Evolutionary conservation across 2,797 vertebrate genomes (phyloP).

Genomic region (Hypotaenidia philippensis): DNA sequence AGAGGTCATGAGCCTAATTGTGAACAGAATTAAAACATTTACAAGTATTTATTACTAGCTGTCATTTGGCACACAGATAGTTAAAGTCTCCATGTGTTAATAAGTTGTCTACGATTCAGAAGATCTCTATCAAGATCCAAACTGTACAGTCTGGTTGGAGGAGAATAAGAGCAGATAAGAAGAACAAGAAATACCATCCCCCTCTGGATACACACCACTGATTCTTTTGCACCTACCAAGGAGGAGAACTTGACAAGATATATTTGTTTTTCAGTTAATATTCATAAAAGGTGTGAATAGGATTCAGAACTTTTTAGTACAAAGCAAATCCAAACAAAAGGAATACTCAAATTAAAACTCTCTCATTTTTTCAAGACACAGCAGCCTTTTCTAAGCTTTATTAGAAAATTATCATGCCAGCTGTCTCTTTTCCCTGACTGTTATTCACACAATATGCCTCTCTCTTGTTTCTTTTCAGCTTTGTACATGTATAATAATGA

Average conservation of each 20-base stretch:
- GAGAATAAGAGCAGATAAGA: conserved; percentile 18
- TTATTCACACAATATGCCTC: conserved; percentile 91
- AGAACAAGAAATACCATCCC: conserved; percentile 63
- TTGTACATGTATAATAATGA: conserved; percentile 92
- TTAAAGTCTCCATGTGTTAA: conserved; percentile 45
- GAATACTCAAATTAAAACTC: conserved; percentile 74
- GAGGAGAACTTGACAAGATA: conserved; percentile 72
- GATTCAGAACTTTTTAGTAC: conserved; percentile 79
- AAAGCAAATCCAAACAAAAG: conserved; percentile 79
- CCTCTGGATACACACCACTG: conserved; percentile 58
- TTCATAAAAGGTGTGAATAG: conserved; percentile 79
- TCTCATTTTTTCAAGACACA: conserved; percentile 74
- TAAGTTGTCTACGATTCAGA: conserved; percentile 55
- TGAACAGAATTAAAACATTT: not conserved
- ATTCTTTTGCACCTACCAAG: conserved; percentile 63
- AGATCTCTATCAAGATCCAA: conserved; percentile 56
- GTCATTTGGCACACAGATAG: not conserved
- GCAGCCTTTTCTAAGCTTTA: conserved; percentile 83
- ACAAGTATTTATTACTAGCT: not conserved
- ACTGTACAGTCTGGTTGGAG: conserved; percentile 52
- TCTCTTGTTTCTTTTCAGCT: conserved; percentile 88
- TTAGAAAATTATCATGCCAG: conserved; percentile 88
- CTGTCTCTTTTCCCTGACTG: conserved; percentile 90
- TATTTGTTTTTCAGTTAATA: conserved; percentile 78
- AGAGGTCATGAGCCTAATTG: not conserved